Percentiles rank a stretch among this genome's conserved stretches.
Evolutionary conservation across 2,888 invertebrate species (phyloP).

Genomic region (Eustalomyia histrio): DNA sequence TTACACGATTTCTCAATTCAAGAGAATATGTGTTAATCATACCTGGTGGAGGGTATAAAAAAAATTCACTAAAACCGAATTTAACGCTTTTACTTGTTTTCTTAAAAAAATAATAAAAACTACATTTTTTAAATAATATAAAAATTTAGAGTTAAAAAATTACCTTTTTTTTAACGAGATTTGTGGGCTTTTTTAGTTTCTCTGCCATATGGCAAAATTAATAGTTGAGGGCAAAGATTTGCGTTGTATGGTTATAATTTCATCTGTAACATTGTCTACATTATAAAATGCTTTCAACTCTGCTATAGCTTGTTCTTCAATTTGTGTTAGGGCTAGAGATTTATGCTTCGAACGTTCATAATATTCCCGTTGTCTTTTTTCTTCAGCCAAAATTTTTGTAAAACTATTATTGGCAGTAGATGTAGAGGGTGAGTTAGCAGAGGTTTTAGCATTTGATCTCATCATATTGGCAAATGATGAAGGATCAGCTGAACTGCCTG

Average conservation of each 20-base stretch:
- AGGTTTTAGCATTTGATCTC: constrained; percentile 63
- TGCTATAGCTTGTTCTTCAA: constrained; percentile 92
- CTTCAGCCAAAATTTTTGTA: constrained; percentile 85
- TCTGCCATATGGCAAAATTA: constrained; percentile 77
- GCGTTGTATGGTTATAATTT: constrained; percentile 84
- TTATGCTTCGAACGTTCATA: constrained; percentile 86
- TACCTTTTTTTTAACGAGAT: constrained; percentile 24
- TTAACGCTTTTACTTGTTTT: no score
- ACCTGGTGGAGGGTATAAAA: no score
- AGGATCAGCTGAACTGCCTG: constrained; percentile 72
- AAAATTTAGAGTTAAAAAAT: constrained; percentile 11
- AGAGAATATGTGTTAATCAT: no score
- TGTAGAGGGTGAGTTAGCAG: constrained; percentile 40
- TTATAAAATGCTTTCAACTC: constrained; percentile 88
- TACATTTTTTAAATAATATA: constrained; percentile 32
- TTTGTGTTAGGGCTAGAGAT: constrained; percentile 87
- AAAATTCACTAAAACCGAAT: no score
- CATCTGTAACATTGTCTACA: constrained; percentile 85
- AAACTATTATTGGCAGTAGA: constrained; percentile 74
- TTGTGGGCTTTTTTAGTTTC: constrained; percentile 66
- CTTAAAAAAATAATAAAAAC: no score
- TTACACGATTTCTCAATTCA: no score
- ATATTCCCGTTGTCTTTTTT: constrained; percentile 86
- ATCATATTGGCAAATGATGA: constrained; percentile 77
- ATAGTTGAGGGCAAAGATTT: constrained; percentile 70